Evolutionary conservation across 2,888 invertebrate genomes (phyloP).

Genomic region (Octonoba sinensis): DNA sequence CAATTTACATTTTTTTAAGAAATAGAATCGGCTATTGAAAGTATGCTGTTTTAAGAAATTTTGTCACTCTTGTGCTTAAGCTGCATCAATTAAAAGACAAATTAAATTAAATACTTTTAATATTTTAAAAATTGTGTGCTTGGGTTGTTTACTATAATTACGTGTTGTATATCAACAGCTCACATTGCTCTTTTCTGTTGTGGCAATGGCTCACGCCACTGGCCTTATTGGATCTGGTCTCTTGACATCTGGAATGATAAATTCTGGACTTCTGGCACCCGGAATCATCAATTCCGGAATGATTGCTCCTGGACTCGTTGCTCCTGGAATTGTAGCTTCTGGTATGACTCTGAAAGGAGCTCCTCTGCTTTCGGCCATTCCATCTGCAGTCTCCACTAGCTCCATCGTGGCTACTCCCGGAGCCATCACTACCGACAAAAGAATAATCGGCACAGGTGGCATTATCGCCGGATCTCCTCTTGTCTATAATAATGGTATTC

Average conservation of each 20-base stretch:
- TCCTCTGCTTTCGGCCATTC: conserved; percentile 9
- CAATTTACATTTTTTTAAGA: too few relatives aligned
- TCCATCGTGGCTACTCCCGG: conserved; percentile 27
- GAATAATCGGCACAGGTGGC: conserved; percentile 27
- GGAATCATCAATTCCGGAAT: neutral
- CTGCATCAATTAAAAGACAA: too few relatives aligned
- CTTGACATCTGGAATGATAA: conserved; percentile 5
- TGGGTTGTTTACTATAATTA: neutral
- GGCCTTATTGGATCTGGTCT: neutral
- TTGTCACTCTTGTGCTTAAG: too few relatives aligned
- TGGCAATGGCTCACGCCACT: conserved; percentile 14
- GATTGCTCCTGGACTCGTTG: conserved; percentile 9
- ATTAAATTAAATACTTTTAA: too few relatives aligned
- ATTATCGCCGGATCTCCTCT: conserved; percentile 6
- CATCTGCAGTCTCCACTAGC: conserved; percentile 11
- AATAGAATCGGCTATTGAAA: too few relatives aligned
- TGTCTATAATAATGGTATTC: neutral
- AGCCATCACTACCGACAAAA: conserved; percentile 24
- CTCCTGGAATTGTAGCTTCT: conserved; percentile 23
- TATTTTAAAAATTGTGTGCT: too few relatives aligned
- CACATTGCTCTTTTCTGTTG: conserved; percentile 22
- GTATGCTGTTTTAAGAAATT: too few relatives aligned
- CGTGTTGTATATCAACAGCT: too few relatives aligned
- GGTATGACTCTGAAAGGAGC: conserved; percentile 3
- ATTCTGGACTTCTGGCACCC: conserved; percentile 17